Evolutionary conservation across 2,113 vertebrate species (phyloP).

Genomic region (Colossoma macropomum): DNA sequence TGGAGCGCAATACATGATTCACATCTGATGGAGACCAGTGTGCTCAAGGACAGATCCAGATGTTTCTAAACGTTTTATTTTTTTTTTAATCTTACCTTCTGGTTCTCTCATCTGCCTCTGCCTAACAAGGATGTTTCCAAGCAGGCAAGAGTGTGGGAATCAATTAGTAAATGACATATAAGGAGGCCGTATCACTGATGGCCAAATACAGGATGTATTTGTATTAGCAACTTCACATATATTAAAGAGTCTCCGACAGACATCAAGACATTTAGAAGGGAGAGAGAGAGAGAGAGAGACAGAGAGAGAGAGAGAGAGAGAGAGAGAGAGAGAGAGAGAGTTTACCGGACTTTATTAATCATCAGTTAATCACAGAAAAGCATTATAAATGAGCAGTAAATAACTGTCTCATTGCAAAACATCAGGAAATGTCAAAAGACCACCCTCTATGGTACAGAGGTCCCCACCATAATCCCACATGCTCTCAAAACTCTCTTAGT

Average conservation of each 20-base stretch:
- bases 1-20: not conserved
- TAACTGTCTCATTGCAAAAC: no score
- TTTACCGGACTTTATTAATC: no score
- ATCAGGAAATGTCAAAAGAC: no score
- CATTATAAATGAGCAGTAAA: no score
- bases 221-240: constrained; percentile 12
- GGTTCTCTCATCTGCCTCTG: not conserved
- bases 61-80: not conserved
- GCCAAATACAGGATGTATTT: constrained; percentile 35
- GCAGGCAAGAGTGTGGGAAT: constrained; percentile 31
- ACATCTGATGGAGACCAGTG: not conserved
- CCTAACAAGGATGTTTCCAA: not conserved
- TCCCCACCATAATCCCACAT: no score
- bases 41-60: not conserved
- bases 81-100: not conserved
- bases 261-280: not conserved
- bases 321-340: no score
- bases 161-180: constrained; percentile 37
- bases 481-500: no score
- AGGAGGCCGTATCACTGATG: constrained; percentile 18
- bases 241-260: not conserved
- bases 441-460: no score
- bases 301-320: no score
- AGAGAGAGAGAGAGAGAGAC: no score
- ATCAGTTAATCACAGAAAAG: no score